Conservation (phyloP, 1,140 invertebrate genomes). For the Lethrus apterus region DNA sequence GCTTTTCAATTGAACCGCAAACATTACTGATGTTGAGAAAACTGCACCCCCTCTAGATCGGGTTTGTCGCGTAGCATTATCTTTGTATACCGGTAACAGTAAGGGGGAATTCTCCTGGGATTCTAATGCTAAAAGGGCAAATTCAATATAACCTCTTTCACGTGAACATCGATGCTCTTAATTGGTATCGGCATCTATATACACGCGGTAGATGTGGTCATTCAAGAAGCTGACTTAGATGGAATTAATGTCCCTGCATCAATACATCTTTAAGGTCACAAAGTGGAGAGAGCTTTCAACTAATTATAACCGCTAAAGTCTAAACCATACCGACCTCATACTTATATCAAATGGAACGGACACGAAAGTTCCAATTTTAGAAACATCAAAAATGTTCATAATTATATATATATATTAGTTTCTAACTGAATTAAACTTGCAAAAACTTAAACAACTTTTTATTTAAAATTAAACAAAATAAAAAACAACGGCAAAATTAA, state of each 20-base stretch:
- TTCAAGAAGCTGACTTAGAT: slow-evolving; percentile 32
- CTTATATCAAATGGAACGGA: too few species aligned
- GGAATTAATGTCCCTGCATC: slow-evolving; percentile 31
- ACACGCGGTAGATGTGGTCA: slow-evolving; percentile 25
- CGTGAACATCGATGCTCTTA: slow-evolving; percentile 16
- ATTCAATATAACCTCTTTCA: slow-evolving; percentile 20
- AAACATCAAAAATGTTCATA: too few species aligned
- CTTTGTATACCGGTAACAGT: slow-evolving; percentile 21
- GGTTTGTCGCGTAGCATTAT: slow-evolving; percentile 23
- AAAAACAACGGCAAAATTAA: too few species aligned
- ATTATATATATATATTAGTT: too few species aligned
- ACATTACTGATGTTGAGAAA: slow-evolving; percentile 21
- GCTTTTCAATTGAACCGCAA: slow-evolving; percentile 32
- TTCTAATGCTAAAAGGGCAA: slow-evolving; percentile 21
- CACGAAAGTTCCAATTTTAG: too few species aligned
- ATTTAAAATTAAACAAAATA: too few species aligned
- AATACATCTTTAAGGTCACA: slow-evolving; percentile 35
- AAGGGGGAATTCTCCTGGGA: not conserved
- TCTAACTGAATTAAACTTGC: too few species aligned
- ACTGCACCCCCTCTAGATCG: slow-evolving; percentile 13
- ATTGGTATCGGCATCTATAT: slow-evolving; percentile 22
- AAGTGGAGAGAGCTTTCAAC: slow-evolving; percentile 34
- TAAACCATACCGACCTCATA: too few species aligned
- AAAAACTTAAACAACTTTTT: too few species aligned
- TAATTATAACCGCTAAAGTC: slow-evolving; percentile 35